phyloP scores from a whole-genome alignment of 2,888 invertebrate genomes.

The Heliconius cydno region DNA sequence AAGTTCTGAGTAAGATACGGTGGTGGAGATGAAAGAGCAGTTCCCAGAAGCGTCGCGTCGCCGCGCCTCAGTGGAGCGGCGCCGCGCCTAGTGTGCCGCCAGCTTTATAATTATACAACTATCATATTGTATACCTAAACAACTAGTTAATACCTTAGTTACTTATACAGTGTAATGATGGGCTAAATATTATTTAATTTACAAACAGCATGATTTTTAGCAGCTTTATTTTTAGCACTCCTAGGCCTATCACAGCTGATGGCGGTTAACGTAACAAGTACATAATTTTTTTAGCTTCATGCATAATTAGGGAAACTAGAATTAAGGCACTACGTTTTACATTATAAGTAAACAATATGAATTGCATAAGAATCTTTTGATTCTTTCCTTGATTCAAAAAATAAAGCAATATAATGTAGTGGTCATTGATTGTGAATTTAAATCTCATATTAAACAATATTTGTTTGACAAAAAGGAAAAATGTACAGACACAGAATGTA shows the following conservation, averaged over 20 bases:
- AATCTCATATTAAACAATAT: background rate
- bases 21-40: conserved; percentile 59
- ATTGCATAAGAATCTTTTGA: too few relatives aligned
- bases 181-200: background rate
- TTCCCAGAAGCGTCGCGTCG: conserved; percentile 60
- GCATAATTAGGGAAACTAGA: too few relatives aligned
- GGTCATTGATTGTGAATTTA: background rate
- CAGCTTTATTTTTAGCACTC: background rate
- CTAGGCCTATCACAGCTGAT: too few relatives aligned
- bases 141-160: background rate
- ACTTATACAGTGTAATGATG: background rate
- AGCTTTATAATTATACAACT: conserved; percentile 49
- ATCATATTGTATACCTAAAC: conserved; percentile 17
- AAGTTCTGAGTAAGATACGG: conserved; percentile 42
- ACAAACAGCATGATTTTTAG: background rate
- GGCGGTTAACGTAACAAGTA: background rate
- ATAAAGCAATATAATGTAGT: background rate
- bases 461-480: background rate
- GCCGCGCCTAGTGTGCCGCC: conserved; percentile 47
- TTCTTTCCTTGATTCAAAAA: too few relatives aligned
- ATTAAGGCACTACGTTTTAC: too few relatives aligned
- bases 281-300: background rate
- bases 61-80: conserved; percentile 54
- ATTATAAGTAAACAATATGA: too few relatives aligned
- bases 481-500: background rate